A percentile compares a stretch with the other conserved stretches of the same genome.
phyloP scores from a whole-genome alignment of 1,140 invertebrate species.

The Drosophila orosa region DNA sequence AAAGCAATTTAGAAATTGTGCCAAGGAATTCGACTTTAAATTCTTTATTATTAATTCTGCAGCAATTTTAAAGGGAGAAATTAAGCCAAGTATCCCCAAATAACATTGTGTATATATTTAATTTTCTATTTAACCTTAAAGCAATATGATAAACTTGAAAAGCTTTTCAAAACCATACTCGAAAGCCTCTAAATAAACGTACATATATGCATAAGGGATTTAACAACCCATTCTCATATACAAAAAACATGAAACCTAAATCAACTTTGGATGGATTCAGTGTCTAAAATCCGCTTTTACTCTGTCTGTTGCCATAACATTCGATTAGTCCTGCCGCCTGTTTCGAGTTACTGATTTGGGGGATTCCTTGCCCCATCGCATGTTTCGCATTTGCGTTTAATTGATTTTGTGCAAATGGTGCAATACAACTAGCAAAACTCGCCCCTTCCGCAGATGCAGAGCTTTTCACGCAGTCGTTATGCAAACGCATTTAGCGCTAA shows the following conservation, averaged over 20 bases:
- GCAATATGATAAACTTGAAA: neutral
- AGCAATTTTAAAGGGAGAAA: neutral
- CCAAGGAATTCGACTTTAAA: neutral
- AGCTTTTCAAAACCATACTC: neutral
- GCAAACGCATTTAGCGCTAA: slow-evolving; percentile 44
- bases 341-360: slow-evolving; percentile 16
- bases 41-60: neutral
- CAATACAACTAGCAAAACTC: slow-evolving; percentile 26
- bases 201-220: neutral
- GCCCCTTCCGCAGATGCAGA: slow-evolving; percentile 11
- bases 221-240: neutral
- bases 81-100: too few species aligned
- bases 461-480: slow-evolving; percentile 33
- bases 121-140: neutral
- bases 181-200: neutral
- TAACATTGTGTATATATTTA: too few species aligned
- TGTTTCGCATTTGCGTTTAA: slow-evolving; percentile 55
- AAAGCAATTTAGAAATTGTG: slow-evolving; percentile 39
- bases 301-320: slow-evolving; percentile 29
- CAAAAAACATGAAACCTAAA: neutral
- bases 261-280: neutral
- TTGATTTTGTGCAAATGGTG: slow-evolving; percentile 62
- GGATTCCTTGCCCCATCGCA: neutral
- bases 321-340: slow-evolving; percentile 21
- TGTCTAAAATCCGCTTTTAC: neutral